Evolutionary conservation across 2,797 vertebrate species (phyloP).

Genomic region (Chromobotia macracanthus): DNA sequence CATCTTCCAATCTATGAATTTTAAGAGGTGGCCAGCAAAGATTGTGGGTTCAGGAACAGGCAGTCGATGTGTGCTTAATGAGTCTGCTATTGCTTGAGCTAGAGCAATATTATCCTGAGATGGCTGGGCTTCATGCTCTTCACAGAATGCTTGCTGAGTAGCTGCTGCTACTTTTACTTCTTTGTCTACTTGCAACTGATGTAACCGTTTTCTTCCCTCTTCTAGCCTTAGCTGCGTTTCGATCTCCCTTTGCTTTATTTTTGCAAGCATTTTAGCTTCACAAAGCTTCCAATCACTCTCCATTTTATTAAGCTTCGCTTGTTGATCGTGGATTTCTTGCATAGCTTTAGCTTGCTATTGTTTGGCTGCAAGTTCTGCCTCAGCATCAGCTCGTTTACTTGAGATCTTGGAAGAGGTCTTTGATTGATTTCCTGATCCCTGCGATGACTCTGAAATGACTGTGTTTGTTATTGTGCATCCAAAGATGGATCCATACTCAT

Average conservation of each 20-base stretch:
- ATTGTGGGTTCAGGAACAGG: slow-evolving; percentile 1
- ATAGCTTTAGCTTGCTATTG: too few species aligned
- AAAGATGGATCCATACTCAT: not conserved
- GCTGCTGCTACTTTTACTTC: not conserved
- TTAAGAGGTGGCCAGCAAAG: not conserved
- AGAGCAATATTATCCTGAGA: not conserved
- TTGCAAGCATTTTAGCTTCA: too few species aligned
- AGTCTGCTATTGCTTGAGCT: slow-evolving; percentile 1
- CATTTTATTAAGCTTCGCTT: too few species aligned
- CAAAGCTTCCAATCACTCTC: too few species aligned
- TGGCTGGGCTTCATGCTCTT: not conserved
- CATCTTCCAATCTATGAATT: slow-evolving; percentile 9
- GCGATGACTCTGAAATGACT: too few species aligned
- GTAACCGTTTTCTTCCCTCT: not conserved
- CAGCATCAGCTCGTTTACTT: too few species aligned
- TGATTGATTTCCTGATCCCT: too few species aligned
- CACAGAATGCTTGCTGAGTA: not conserved
- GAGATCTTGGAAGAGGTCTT: too few species aligned
- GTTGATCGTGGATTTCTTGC: too few species aligned
- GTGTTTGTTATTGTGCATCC: too few species aligned
- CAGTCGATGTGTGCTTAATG: not conserved
- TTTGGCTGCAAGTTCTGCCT: too few species aligned
- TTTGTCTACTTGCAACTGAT: not conserved
- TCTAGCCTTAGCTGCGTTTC: not conserved
- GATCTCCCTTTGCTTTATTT: too few species aligned